phyloP scores from a whole-genome alignment of 2,797 vertebrate genomes.

The Monodelphis domestica region DNA sequence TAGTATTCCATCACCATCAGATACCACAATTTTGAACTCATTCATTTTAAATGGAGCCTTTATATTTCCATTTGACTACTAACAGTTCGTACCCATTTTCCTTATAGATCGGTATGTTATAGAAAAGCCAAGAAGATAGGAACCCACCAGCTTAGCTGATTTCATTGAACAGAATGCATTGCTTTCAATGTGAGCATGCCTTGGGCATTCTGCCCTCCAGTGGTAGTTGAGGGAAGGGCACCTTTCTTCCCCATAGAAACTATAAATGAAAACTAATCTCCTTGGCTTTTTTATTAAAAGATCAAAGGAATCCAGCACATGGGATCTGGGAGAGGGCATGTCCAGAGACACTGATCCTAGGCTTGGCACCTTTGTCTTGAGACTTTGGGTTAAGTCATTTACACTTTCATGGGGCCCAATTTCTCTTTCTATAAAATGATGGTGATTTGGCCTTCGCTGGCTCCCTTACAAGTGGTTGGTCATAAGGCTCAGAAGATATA shows the following conservation, averaged over 20 bases:
- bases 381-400: background rate
- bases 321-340: background rate
- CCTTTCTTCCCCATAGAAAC: background rate
- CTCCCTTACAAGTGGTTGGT: background rate
- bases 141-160: background rate
- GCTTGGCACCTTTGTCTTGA: background rate
- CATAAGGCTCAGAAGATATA: background rate
- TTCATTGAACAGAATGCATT: background rate
- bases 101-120: background rate
- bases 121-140: background rate
- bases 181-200: background rate
- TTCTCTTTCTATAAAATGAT: background rate
- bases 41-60: background rate
- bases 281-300: background rate
- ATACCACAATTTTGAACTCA: too few relatives aligned
- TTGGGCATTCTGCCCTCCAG: slow-evolving; percentile 36
- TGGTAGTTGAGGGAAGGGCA: slow-evolving; percentile 22
- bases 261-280: background rate
- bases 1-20: too few relatives aligned
- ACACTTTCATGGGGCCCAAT: background rate
- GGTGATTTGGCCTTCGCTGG: background rate
- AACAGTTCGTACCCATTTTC: background rate
- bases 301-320: background rate
- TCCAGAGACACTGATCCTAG: background rate
- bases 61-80: background rate